Percentiles rank a stretch among this genome's conserved stretches.
phyloP scores from a whole-genome alignment of 2,888 invertebrate species.

The Cyrtodaria siliqua region DNA sequence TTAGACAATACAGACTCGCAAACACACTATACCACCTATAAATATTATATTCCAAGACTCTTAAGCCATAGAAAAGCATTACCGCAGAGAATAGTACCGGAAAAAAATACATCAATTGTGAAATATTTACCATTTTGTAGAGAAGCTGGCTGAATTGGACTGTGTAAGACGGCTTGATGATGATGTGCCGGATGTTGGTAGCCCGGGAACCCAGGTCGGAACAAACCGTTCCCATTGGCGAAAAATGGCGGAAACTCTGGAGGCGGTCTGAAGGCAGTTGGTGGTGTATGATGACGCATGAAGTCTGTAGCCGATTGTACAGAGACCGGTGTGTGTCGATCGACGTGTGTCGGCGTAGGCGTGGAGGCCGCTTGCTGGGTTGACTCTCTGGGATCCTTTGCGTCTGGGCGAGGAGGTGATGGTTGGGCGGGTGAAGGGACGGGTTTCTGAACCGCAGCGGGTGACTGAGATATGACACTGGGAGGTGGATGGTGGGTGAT shows the following conservation, averaged over 20 bases:
- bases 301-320: slow-evolving; percentile 73
- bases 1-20: no score
- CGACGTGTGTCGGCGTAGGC: slow-evolving; percentile 59
- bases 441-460: slow-evolving; percentile 49
- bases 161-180: slow-evolving; percentile 81
- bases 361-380: slow-evolving; percentile 44
- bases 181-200: slow-evolving; percentile 83
- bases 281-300: slow-evolving; percentile 78
- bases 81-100: background rate
- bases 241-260: slow-evolving; percentile 84
- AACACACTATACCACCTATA: no score
- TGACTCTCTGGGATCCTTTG: slow-evolving; percentile 22
- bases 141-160: slow-evolving; percentile 72
- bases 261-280: slow-evolving; percentile 80
- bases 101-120: no score
- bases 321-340: slow-evolving; percentile 65
- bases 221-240: slow-evolving; percentile 84
- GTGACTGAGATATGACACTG: slow-evolving; percentile 5
- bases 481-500: slow-evolving; percentile 44
- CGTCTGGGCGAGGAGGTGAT: slow-evolving; percentile 29
- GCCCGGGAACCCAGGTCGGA: slow-evolving; percentile 82
- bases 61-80: background rate
- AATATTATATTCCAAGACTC: no score
- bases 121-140: slow-evolving; percentile 82
- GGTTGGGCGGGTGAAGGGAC: slow-evolving; percentile 52